These are phyloP conservation scores for Sepiola atlantica DNA, from an alignment of 2,888 invertebrate genomes.

Conservation along the genomic window DNA sequence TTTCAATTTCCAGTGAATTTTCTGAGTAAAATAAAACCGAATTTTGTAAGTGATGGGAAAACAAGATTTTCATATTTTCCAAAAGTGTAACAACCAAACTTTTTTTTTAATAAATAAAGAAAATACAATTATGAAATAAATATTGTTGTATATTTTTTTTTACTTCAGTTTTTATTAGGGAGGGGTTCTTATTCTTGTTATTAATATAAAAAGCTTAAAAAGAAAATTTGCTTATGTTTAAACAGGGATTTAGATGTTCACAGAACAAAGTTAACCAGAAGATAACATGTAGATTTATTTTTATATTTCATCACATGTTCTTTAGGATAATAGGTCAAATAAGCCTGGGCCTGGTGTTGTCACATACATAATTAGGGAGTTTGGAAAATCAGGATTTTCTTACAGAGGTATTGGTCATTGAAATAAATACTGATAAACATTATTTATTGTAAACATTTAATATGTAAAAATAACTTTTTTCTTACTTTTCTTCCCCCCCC, in stretches of 20 bases:
- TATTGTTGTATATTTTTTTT: neutral
- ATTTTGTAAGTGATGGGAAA: neutral
- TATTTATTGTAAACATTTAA: too few relatives aligned
- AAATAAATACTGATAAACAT: too few relatives aligned
- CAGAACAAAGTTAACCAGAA: neutral
- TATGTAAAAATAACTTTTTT: too few relatives aligned
- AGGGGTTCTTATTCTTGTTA: too few relatives aligned
- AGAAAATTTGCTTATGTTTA: neutral
- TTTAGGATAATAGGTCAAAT: too few relatives aligned
- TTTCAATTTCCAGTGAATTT: constrained; percentile 19
- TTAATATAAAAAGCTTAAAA: neutral
- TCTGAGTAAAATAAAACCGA: neutral
- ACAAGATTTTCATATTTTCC: neutral
- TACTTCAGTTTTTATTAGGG: neutral
- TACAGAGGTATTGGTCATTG: too few relatives aligned
- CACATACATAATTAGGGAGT: too few relatives aligned
- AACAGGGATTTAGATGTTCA: neutral
- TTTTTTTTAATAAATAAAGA: neutral
- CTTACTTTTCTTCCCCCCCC: too few relatives aligned
- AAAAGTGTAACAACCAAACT: too few relatives aligned
- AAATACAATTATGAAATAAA: neutral
- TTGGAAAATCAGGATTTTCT: too few relatives aligned
- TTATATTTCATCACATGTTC: too few relatives aligned
- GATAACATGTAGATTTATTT: neutral
- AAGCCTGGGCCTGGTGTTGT: too few relatives aligned